A percentile compares a stretch with the other conserved stretches of the same genome.
phyloP scores from a whole-genome alignment of 2,797 vertebrate species.

The Sebastes kiyomatsui region DNA sequence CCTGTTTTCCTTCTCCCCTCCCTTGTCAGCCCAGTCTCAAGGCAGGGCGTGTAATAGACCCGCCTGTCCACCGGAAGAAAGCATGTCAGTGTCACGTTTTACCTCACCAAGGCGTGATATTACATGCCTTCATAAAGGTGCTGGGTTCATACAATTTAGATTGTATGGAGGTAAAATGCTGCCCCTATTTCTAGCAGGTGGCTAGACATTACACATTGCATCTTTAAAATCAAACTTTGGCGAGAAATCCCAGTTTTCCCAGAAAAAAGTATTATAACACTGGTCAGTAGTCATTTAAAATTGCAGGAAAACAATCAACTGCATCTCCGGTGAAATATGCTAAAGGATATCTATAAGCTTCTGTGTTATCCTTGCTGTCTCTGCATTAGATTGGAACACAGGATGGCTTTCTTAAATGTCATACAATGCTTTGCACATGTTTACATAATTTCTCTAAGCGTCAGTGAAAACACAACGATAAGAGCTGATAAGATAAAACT shows the following conservation, averaged over 20 bases:
- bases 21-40: too few relatives aligned
- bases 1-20: background rate
- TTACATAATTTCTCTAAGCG: background rate
- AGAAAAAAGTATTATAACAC: background rate
- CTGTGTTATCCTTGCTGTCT: background rate
- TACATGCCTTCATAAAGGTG: too few relatives aligned
- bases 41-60: too few relatives aligned
- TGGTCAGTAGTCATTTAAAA: background rate
- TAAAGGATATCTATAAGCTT: background rate
- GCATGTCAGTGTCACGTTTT: too few relatives aligned
- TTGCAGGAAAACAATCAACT: accelerated
- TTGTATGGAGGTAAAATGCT: too few relatives aligned
- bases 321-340: too few relatives aligned
- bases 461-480: background rate
- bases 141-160: too few relatives aligned
- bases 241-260: background rate
- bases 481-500: background rate
- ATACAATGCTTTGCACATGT: background rate
- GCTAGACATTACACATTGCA: background rate
- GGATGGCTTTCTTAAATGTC: background rate
- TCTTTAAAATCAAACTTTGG: background rate
- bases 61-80: too few relatives aligned
- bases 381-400: accelerated
- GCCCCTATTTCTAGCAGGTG: too few relatives aligned
- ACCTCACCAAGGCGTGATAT: too few relatives aligned